Base-by-base conservation (phyloP, 2,797 vertebrate genomes). In the Leontocebus nigricollis region DNA sequence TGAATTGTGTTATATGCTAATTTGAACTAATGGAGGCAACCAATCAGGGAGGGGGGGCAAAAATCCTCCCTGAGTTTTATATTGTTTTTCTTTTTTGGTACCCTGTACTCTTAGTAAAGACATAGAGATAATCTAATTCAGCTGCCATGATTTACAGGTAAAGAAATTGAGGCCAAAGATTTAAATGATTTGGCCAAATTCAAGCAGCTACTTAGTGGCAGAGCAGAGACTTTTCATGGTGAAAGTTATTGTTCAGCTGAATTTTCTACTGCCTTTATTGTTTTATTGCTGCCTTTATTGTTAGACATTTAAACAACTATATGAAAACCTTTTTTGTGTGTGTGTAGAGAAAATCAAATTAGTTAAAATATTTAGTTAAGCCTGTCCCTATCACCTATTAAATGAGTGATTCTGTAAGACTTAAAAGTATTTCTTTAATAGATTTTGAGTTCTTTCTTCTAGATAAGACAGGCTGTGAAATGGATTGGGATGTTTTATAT, bases 351-450 rank as follows among this genome's bases (percentile, higher is more conserved):
- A 92, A 41, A 27, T 88, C 14, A 81, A 9, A 61, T 85, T 76
- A 95, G 79, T 89, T 86, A 90, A 79, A 52, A 92, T 14, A 72
- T 76, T 85, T 76, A 8, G 22, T 50, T 72, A 64, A 72, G 13
- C 85, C 75, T 30, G 50, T 72, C 30, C 19, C 39, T 95, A 33
- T 96, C 90, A 76, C 9, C 22, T 88, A 4, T 70, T 96, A 77
- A 76, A 77, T 76, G n/a, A 94, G 27, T 94, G 48, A 8, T 92
- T 95, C 64, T 95, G 26, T 94, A 96, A 83, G 82, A 89, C 39
- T 92, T 52, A 36, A 59, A 93, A 79, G 36, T 93, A 91, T 94
- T 92, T 85, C 46, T 89, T 96, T 70, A 83, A 72, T n/a, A 87
- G 59, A 79, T 95, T 89, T 92, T 88, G 79, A 50, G 48, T 73